These are phyloP conservation scores for Drosophila chauvacae DNA, from an alignment of 1,140 invertebrate species.

Conservation along the genomic window DNA sequence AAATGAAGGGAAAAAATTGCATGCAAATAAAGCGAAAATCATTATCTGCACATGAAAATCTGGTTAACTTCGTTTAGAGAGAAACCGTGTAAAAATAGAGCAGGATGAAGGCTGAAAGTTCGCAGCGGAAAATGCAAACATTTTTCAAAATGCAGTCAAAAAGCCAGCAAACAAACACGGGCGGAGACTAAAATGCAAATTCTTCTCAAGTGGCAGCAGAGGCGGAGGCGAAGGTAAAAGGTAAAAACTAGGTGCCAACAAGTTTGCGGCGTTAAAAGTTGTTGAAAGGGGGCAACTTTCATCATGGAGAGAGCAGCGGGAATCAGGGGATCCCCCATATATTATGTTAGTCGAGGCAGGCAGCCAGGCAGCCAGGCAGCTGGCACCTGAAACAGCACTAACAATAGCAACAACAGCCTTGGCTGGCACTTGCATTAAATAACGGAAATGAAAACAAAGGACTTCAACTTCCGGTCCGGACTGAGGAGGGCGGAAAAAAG, in stretches of 20 bases:
- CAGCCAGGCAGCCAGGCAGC: conserved; percentile 61
- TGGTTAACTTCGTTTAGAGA: conserved; percentile 74
- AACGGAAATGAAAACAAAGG: conserved; percentile 82
- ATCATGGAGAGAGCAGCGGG: conserved; percentile 24
- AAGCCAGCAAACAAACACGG: conserved; percentile 66
- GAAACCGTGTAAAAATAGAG: conserved; percentile 15
- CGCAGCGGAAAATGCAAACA: conserved; percentile 51
- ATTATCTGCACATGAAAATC: conserved; percentile 76
- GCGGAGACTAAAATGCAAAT: conserved; percentile 61
- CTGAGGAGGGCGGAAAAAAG: neutral
- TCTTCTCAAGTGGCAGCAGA: conserved; percentile 47
- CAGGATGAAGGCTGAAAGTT: conserved; percentile 27
- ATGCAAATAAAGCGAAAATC: conserved; percentile 80
- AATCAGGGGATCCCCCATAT: conserved; percentile 43
- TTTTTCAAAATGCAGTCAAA: conserved; percentile 77
- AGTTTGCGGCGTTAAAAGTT: conserved; percentile 74
- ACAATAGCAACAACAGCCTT: conserved; percentile 49
- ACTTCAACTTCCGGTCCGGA: conserved; percentile 70
- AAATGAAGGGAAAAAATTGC: conserved; percentile 25
- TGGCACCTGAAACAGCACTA: conserved; percentile 48
- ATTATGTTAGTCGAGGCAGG: conserved; percentile 76
- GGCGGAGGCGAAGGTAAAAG: conserved; percentile 4
- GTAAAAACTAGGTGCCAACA: conserved; percentile 69
- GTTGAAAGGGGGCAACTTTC: conserved; percentile 55
- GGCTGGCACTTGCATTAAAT: conserved; percentile 75